Evolutionary conservation across 1,140 invertebrate genomes (phyloP).

Genomic region (Ridgeia piscesae): DNA sequence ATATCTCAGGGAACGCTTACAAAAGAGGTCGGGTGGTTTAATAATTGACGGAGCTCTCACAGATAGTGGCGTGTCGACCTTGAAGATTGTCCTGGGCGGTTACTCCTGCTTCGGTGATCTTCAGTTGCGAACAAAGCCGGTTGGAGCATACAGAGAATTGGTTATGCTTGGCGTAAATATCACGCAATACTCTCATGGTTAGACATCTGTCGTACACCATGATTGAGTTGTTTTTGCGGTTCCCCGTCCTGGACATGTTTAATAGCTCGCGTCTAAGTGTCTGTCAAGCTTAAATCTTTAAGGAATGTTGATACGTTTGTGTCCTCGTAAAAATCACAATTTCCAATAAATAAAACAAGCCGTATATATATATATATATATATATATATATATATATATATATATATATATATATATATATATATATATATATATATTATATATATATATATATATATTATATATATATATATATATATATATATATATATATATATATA

Average conservation of each 20-base stretch:
- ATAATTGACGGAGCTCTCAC: not conserved
- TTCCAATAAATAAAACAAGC: no score
- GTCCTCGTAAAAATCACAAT: no score
- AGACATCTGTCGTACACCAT: not conserved
- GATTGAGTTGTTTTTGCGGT: not conserved
- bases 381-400: no score
- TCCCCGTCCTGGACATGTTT: not conserved
- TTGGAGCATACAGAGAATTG: not conserved
- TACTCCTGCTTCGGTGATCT: not conserved
- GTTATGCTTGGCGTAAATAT: not conserved
- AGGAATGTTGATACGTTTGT: not conserved
- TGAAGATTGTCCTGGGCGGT: not conserved
- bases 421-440: no score
- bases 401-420: no score
- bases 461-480: no score
- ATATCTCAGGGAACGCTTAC: not conserved
- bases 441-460: no score
- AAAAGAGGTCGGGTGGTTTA: not conserved
- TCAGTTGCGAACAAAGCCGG: not conserved
- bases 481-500: no score
- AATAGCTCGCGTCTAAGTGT: not conserved
- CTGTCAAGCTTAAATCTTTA: not conserved
- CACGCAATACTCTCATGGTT: not conserved
- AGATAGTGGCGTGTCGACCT: not conserved
- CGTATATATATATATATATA: no score